Percentiles rank a stretch among this genome's conserved stretches.
These are phyloP conservation scores for Drosophila merina DNA, from an alignment of 2,888 invertebrate species.

Conservation along the genomic window DNA sequence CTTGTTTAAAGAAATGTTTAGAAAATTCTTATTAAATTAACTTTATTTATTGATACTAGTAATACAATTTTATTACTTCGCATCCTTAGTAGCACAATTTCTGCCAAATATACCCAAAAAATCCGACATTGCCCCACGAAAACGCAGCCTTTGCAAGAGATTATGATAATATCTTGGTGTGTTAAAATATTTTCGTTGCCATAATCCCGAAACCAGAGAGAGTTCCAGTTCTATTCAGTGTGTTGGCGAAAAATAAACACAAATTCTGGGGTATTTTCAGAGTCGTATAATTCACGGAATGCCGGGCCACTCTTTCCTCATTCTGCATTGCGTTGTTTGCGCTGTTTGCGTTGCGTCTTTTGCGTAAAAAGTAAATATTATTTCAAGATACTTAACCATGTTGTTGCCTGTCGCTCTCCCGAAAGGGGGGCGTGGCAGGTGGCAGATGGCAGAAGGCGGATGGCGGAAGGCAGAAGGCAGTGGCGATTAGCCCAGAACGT, in stretches of 20 bases:
- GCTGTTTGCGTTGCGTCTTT: conserved; percentile 66
- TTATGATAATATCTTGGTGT: background rate
- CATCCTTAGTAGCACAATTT: too few species aligned
- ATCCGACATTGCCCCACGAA: background rate
- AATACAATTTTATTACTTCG: too few species aligned
- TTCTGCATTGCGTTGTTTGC: conserved; percentile 18
- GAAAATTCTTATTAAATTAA: background rate
- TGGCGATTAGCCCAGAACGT: conserved; percentile 65
- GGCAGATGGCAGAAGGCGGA: background rate
- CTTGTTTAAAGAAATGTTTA: too few species aligned
- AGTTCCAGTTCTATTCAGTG: background rate
- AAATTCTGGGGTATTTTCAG: background rate
- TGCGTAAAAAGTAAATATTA: conserved; percentile 76
- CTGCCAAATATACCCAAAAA: too few species aligned
- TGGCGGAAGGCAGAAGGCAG: conserved; percentile 3
- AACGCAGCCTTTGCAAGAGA: background rate
- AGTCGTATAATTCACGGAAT: background rate
- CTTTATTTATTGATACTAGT: too few species aligned
- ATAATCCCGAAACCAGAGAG: background rate
- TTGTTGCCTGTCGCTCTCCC: conserved; percentile 46
- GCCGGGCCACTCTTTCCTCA: conserved; percentile 20
- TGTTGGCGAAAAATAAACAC: conserved; percentile 1
- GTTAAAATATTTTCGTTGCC: background rate
- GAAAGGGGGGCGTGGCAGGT: background rate
- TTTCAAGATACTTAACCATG: conserved; percentile 75